These are phyloP conservation scores for Conistra vaccinii DNA, from an alignment of 2,888 invertebrate genomes.

Conservation along the genomic window DNA sequence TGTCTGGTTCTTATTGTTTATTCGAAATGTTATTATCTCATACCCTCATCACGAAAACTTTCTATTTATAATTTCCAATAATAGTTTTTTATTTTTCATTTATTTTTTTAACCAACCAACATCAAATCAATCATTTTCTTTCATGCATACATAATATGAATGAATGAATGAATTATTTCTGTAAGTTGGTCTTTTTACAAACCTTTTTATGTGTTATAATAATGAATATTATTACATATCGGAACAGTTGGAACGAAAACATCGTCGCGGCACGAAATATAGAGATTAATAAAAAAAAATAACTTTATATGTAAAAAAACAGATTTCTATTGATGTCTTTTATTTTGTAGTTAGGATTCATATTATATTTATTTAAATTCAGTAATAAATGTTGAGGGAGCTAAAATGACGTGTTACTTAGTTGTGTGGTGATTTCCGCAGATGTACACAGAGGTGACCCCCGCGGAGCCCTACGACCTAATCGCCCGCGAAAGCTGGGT, in stretches of 20 bases:
- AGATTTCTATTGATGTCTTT: background rate
- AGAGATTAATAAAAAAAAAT: background rate
- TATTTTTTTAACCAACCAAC: constrained; percentile 32
- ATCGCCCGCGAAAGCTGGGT: constrained; percentile 93
- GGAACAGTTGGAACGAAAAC: constrained; percentile 14
- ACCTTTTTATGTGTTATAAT: constrained; percentile 6
- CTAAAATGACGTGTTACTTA: constrained; percentile 52
- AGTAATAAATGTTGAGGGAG: background rate
- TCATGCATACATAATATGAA: constrained; percentile 49
- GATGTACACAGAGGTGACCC: constrained; percentile 89
- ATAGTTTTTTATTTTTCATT: constrained; percentile 18
- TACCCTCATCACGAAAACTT: constrained; percentile 2
- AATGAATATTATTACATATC: background rate
- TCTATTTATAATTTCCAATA: constrained; percentile 14
- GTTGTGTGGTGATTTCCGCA: constrained; percentile 72
- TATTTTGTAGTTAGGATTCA: constrained; percentile 19
- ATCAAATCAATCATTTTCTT: constrained; percentile 44
- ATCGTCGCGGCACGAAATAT: background rate
- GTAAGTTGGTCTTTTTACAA: constrained; percentile 40
- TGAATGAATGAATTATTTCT: constrained; percentile 35
- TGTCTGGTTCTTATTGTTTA: constrained; percentile 17
- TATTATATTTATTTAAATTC: background rate
- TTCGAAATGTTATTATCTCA: constrained; percentile 2
- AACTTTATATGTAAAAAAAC: background rate
- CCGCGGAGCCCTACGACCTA: constrained; percentile 91